These are phyloP conservation scores for Spicauda simplicius DNA, from an alignment of 2,888 invertebrate species.

Conservation along the genomic window DNA sequence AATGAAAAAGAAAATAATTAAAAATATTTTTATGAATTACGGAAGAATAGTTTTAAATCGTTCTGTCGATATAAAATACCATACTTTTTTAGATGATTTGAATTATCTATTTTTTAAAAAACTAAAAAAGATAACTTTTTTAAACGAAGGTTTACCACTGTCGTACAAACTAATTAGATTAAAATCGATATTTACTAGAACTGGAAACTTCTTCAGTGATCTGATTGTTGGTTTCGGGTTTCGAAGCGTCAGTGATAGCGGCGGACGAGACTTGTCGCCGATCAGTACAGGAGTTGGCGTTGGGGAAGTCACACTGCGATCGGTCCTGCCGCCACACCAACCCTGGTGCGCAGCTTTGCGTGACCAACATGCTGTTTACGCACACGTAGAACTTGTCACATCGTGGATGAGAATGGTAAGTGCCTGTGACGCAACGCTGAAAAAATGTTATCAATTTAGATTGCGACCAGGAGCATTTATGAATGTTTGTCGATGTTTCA, in stretches of 20 bases:
- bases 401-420: constrained; percentile 89
- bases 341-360: constrained; percentile 90
- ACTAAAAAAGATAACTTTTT: too few relatives aligned
- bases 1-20: background rate
- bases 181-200: constrained; percentile 9
- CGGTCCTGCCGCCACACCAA: constrained; percentile 89
- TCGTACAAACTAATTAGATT: background rate
- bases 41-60: too few relatives aligned
- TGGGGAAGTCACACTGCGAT: constrained; percentile 91
- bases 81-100: too few relatives aligned
- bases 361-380: constrained; percentile 88
- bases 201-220: constrained; percentile 47
- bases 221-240: constrained; percentile 52
- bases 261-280: constrained; percentile 59
- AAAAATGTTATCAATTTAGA: background rate
- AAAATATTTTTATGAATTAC: too few relatives aligned
- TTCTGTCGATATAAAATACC: too few relatives aligned
- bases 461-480: background rate
- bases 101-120: too few relatives aligned
- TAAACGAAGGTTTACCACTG: too few relatives aligned
- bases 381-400: constrained; percentile 92
- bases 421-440: constrained; percentile 87
- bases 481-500: too few relatives aligned
- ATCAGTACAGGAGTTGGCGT: constrained; percentile 86
- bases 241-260: constrained; percentile 54